Conservation (phyloP, 1,140 invertebrate species). For the Aphelenchoides fujianensis region DNA sequence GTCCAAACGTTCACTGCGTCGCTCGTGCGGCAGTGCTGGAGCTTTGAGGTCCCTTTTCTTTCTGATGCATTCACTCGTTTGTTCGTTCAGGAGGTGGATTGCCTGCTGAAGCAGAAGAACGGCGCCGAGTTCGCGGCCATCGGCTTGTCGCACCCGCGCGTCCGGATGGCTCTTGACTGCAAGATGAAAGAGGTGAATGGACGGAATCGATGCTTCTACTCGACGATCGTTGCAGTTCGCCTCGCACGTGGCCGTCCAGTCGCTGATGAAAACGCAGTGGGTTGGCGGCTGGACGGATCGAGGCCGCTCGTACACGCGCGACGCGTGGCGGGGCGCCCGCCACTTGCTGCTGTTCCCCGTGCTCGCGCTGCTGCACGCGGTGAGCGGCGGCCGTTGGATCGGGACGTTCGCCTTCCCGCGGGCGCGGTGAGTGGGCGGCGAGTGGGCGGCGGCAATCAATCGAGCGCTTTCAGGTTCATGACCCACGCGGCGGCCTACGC, state of each 20-base stretch:
- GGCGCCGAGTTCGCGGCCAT: not conserved
- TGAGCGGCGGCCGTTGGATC: slow-evolving; percentile 24
- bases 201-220: slow-evolving; percentile 8
- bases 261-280: slow-evolving; percentile 26
- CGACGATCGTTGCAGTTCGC: slow-evolving; percentile 28
- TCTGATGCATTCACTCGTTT: not conserved
- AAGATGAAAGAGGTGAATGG: slow-evolving; percentile 38
- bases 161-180: slow-evolving; percentile 33
- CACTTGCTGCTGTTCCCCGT: slow-evolving; percentile 35
- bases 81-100: slow-evolving; percentile 29
- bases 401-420: slow-evolving; percentile 31
- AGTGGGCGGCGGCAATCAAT: too few relatives aligned
- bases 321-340: slow-evolving; percentile 31
- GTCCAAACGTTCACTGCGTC: slow-evolving; percentile 47
- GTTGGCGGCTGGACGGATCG: slow-evolving; percentile 37
- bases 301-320: slow-evolving; percentile 27
- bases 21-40: slow-evolving; percentile 34
- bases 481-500: slow-evolving; percentile 28
- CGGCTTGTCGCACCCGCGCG: slow-evolving; percentile 28
- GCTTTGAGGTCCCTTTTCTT: slow-evolving; percentile 4
- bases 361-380: slow-evolving; percentile 30
- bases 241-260: slow-evolving; percentile 38
- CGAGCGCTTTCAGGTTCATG: too few relatives aligned
- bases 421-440: too few relatives aligned
- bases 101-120: slow-evolving; percentile 24